Evolutionary conservation across 2,888 invertebrate genomes (phyloP).

Genomic region (Deilephila porcellus): DNA sequence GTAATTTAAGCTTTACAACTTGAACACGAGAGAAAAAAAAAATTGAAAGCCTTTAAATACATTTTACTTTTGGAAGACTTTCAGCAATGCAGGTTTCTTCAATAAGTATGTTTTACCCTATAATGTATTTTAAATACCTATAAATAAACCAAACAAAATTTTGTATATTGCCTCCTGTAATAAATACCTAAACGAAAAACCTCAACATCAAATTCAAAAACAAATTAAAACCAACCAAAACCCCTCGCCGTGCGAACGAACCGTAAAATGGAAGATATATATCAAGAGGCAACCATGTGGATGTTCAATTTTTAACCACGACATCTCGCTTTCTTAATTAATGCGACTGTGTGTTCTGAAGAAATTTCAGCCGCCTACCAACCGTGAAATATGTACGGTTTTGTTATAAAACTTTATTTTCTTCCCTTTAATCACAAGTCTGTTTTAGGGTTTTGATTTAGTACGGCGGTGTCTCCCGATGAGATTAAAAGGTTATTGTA

Average conservation of each 20-base stretch:
- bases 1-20: no score
- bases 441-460: conserved; percentile 24
- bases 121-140: no score
- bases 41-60: no score
- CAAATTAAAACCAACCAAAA: background rate
- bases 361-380: conserved; percentile 31
- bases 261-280: conserved; percentile 44
- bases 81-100: no score
- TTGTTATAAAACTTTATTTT: conserved; percentile 37
- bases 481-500: conserved; percentile 11
- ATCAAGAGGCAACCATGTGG: conserved; percentile 45
- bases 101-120: no score
- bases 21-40: no score
- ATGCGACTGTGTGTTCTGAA: conserved; percentile 47
- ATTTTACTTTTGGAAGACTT: no score
- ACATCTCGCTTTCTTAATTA: conserved; percentile 47
- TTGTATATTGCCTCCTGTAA: no score
- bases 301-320: conserved; percentile 42
- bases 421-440: background rate
- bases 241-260: conserved; percentile 21
- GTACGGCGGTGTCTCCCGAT: background rate
- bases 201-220: background rate
- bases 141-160: no score
- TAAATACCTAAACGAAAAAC: background rate
- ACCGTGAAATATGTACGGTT: conserved; percentile 49